Base-by-base conservation (phyloP, 64 coral and sea anemone species). In the Acropora tenuis region DNA sequence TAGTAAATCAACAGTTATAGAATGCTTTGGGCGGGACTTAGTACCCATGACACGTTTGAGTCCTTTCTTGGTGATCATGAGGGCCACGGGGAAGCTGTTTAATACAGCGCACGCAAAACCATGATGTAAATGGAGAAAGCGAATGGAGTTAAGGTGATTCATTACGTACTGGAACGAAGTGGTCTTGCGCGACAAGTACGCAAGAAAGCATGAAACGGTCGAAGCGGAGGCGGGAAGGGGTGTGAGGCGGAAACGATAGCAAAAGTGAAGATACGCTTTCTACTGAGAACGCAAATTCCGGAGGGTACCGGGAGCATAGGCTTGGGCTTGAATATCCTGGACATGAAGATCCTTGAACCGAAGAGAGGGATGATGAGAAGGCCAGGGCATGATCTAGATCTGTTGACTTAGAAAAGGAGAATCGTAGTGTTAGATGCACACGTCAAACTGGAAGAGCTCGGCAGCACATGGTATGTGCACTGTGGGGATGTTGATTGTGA, bases 361-460 rank as follows among this genome's bases (percentile, higher is more conserved):
- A 1, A 76, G 41, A 76, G 43, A 41, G 41, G 6, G 30, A 45
- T 76, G 41, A 41, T 8, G 42, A 76, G 74, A 45, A 45, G 40
- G 74, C 46, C 43, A 43, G 40, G 40, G 42, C 74, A 76, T 8
- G 46, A 76, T 43, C 74, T 76, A 43, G 46, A 76, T 30, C 30
- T 30, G 30, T 30, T 30, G 30, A 30, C 30, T 30, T 30, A 30
- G 30, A 30, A 30, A 30, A 30, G 30, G 30, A 30, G 30, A 30
- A 30, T 30, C 30, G 30, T 30, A 30, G 30, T 30, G 30, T 30
- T 30, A 30, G 30, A 30, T 30, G 30, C 30, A 4, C 44, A 76
- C 41, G 3, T 49, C 43, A 46, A 89, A 89, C 19, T 89, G 8
- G 61, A 89, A 89, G 55, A 89, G 53, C 8, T 89, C 7, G 6